Base-by-base conservation (phyloP, 2,113 vertebrate genomes). In the Pagrus major region DNA sequence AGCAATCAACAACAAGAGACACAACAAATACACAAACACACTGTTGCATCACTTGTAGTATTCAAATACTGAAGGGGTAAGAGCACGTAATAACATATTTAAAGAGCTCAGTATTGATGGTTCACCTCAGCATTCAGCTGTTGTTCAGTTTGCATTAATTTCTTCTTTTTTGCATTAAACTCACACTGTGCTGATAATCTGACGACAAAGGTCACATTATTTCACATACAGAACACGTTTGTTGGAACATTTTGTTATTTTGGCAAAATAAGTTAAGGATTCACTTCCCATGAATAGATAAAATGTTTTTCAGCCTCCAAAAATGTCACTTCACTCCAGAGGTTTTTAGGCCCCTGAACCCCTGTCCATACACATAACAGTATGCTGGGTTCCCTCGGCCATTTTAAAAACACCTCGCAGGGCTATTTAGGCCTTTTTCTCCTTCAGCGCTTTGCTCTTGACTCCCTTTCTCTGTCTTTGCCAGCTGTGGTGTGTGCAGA, bases 261-360 rank as follows among this genome's bases (percentile, higher is more conserved):
- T 78, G 63, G 75, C 80, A 70, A 83, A 88, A 86, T 61, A 85
- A 84, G 15, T 84, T 78, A 85, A 78, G 12, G 18, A 55, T 52
- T 88, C 20, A 21, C 23, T 60, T 78, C 44, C 56, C 27, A 47
- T 66, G 4, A 33, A 58, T 15, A 11, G 35, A 63, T 23, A 66
- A 83, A 67, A 64, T 46, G 16, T 42, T 51, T 25, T 80, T 70
- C 20, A 75, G 55, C 51, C 29, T 75, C 63, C 25, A 52, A n/a
- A 76, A 18, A 51, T 37, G 73, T 86, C 20, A 61, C 16, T 44
- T 44, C n/a, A n/a, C 37, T 54, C 46, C 9, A 35, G 27, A 73
- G 44, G 65, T 70, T 44, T 46, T 25, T 25, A 52, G 33, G n/a
- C n/a, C n/a, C n/a, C n/a, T n/a, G n/a, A n/a, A 71, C 18, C 5